Evolutionary conservation across 1,140 invertebrate species (phyloP).

Genomic region (Drosophila busckii): DNA sequence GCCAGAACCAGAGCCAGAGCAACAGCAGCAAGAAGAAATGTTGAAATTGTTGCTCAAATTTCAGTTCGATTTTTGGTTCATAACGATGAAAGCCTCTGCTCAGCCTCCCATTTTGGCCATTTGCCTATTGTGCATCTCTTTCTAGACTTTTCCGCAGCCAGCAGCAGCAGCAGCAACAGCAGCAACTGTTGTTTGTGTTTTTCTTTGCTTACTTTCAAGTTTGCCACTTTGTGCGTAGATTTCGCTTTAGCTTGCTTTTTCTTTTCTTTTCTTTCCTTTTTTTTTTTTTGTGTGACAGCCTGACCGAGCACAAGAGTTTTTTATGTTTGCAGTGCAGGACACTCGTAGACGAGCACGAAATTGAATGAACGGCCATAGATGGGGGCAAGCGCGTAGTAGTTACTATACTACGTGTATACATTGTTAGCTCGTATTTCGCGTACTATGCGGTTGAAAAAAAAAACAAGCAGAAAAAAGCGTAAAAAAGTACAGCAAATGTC

Average conservation of each 20-base stretch:
- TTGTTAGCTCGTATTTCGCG: constrained; percentile 39
- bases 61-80: constrained; percentile 71
- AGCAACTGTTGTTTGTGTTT: constrained; percentile 16
- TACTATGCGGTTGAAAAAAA: constrained; percentile 44
- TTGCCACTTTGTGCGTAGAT: constrained; percentile 66
- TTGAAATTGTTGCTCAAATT: constrained; percentile 56
- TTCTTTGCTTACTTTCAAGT: constrained; percentile 45
- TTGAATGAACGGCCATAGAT: not conserved
- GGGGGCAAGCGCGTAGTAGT: constrained; percentile 13
- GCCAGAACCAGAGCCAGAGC: constrained; percentile 8
- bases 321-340: too few species aligned
- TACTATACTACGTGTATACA: constrained; percentile 51
- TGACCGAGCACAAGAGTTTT: constrained; percentile 4
- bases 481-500: constrained; percentile 31
- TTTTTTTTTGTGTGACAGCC: constrained; percentile 34
- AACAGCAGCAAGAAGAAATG: constrained; percentile 17
- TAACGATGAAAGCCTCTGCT: constrained; percentile 44
- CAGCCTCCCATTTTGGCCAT: not conserved
- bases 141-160: too few species aligned
- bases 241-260: constrained; percentile 28
- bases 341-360: constrained; percentile 31
- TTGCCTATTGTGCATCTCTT: too few species aligned
- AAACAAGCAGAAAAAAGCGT: constrained; percentile 21
- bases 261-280: constrained; percentile 26
- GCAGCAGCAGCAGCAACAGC: too few species aligned